phyloP scores from a whole-genome alignment of 2,888 invertebrate species.

The Zygaena filipendulae region DNA sequence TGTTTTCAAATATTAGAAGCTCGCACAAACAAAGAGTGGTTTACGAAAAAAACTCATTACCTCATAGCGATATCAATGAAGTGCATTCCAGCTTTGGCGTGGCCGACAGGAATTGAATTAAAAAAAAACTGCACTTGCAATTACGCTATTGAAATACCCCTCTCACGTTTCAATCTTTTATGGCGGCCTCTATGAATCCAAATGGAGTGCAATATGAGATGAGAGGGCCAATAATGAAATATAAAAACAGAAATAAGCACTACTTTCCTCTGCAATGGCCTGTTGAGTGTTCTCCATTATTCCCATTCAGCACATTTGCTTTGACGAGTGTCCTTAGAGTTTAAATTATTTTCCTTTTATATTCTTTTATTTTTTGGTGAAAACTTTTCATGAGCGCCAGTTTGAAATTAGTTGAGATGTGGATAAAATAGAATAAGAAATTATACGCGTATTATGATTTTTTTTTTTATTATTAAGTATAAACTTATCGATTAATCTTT shows the following conservation, averaged over 20 bases:
- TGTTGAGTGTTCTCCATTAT: constrained; percentile 57
- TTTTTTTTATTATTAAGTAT: too few species aligned
- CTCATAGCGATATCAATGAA: constrained; percentile 59
- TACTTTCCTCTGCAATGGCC: constrained; percentile 44
- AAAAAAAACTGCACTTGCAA: constrained; percentile 62
- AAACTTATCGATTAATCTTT: too few species aligned
- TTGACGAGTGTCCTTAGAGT: constrained; percentile 53
- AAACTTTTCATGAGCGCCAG: constrained; percentile 1
- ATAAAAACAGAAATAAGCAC: constrained; percentile 64
- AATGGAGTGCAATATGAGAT: constrained; percentile 62
- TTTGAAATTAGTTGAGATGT: constrained; percentile 5
- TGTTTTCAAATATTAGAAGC: too few species aligned
- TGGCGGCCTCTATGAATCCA: constrained; percentile 58
- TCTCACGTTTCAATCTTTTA: constrained; percentile 67
- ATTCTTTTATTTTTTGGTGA: constrained; percentile 18
- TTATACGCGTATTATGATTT: too few species aligned
- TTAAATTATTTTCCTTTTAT: constrained; percentile 52
- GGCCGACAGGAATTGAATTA: constrained; percentile 62
- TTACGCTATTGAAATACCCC: constrained; percentile 64
- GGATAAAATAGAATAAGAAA: too few species aligned
- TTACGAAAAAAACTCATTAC: constrained; percentile 38
- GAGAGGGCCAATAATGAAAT: constrained; percentile 67
- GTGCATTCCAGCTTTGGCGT: constrained; percentile 58
- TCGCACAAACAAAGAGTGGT: too few species aligned
- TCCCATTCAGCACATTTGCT: constrained; percentile 50